phyloP scores from a whole-genome alignment of 2,113 vertebrate genomes.

The Bufo gargarizans region DNA sequence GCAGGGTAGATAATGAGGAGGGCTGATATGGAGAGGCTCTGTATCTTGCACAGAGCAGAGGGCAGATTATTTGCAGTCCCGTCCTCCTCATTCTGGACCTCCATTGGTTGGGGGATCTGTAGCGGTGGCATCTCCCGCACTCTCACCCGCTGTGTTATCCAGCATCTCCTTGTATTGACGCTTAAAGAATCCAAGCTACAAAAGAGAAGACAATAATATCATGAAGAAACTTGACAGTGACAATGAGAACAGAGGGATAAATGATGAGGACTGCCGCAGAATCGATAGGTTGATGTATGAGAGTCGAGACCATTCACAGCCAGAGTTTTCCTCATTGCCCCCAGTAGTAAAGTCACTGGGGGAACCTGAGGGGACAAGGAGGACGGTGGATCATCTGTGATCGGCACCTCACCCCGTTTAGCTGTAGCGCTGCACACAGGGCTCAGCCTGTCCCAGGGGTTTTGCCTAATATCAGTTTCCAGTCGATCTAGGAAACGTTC shows the following conservation, averaged over 20 bases:
- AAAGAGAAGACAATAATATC: not conserved
- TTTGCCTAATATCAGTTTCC: not conserved
- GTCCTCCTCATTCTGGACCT: not conserved
- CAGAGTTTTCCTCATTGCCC: not conserved
- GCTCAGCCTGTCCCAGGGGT: too few species aligned
- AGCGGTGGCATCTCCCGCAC: accelerated
- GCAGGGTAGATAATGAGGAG: not conserved
- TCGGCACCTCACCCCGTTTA: too few species aligned
- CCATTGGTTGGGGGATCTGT: not conserved
- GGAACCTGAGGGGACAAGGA: not conserved
- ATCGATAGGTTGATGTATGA: not conserved
- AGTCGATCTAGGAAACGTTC: too few species aligned
- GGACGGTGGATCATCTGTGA: too few species aligned
- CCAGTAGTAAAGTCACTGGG: not conserved
- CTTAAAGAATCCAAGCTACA: constrained; percentile 57
- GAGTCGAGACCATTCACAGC: too few species aligned
- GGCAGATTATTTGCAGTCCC: not conserved
- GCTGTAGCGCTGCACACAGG: not conserved
- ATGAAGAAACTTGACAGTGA: not conserved
- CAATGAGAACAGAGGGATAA: too few species aligned
- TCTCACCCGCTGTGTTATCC: not conserved
- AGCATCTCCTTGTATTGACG: constrained; percentile 39
- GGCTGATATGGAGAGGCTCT: not conserved
- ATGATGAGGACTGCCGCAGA: not conserved
- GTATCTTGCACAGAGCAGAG: not conserved